A percentile compares a stretch with the other conserved stretches of the same genome.
phyloP scores from a whole-genome alignment of 2,113 vertebrate species.

The Macrotus californicus region DNA sequence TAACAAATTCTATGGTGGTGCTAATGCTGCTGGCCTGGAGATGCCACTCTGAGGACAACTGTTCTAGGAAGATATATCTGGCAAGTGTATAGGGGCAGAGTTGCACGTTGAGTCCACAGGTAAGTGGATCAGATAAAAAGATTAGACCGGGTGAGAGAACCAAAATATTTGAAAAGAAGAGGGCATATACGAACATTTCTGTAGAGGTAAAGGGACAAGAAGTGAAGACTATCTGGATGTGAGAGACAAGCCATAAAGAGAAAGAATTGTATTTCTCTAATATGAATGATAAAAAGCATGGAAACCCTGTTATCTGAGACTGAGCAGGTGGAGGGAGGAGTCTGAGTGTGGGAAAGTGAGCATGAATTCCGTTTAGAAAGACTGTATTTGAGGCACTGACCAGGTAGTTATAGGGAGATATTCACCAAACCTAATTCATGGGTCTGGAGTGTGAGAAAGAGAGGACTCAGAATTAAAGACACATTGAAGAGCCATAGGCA shows the following conservation, averaged over 20 bases:
- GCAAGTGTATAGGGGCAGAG: not conserved
- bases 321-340: not conserved
- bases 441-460: not conserved
- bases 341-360: not conserved
- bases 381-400: not conserved
- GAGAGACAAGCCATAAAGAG: not conserved
- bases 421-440: not conserved
- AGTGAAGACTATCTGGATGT: not conserved
- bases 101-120: not conserved
- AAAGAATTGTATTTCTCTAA: not conserved
- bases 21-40: not conserved
- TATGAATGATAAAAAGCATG: not conserved
- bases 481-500: not conserved
- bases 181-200: not conserved
- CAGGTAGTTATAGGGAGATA: not conserved
- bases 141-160: not conserved
- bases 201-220: not conserved
- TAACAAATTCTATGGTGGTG: not conserved
- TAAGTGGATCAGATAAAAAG: not conserved
- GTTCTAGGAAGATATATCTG: not conserved
- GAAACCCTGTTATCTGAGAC: not conserved
- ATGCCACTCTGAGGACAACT: not conserved
- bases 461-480: not conserved
- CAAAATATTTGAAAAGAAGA: not conserved
- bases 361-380: not conserved